phyloP scores from a whole-genome alignment of 2,888 invertebrate species.

The Athalia cordata region DNA sequence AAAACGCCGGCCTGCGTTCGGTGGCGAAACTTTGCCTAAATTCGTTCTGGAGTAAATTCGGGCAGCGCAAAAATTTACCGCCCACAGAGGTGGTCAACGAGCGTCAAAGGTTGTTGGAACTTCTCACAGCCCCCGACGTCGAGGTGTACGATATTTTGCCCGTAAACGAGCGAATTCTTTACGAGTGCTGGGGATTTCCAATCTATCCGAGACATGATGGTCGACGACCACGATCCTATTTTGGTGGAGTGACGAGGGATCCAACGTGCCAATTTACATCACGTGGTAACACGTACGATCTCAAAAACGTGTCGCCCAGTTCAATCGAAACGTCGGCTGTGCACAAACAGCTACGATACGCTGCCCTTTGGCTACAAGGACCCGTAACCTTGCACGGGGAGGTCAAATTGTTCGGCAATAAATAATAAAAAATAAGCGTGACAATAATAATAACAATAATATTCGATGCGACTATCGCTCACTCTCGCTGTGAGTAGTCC shows the following conservation, averaged over 20 bases:
- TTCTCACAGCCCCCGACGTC: too few relatives aligned
- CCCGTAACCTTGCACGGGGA: not conserved
- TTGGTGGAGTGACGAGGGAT: not conserved
- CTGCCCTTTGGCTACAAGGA: constrained; percentile 3
- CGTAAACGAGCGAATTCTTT: too few relatives aligned
- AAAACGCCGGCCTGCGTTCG: not conserved
- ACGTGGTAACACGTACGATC: not conserved
- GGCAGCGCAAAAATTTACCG: too few relatives aligned
- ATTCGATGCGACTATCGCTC: too few relatives aligned
- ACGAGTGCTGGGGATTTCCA: too few relatives aligned
- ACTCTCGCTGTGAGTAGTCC: too few relatives aligned
- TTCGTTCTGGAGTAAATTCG: not conserved
- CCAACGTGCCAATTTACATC: not conserved
- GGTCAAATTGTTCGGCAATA: not conserved
- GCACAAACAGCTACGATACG: not conserved
- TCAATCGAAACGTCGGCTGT: not conserved
- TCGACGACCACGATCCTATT: not conserved
- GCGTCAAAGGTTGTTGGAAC: too few relatives aligned
- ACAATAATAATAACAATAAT: too few relatives aligned
- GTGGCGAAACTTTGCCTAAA: not conserved
- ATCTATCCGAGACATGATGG: not conserved
- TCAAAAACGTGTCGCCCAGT: not conserved
- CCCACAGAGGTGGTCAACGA: too few relatives aligned
- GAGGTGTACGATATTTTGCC: too few relatives aligned
- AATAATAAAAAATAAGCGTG: not conserved